Base-by-base conservation (phyloP, 2,113 vertebrate genomes). In the Engystomops pustulosus region DNA sequence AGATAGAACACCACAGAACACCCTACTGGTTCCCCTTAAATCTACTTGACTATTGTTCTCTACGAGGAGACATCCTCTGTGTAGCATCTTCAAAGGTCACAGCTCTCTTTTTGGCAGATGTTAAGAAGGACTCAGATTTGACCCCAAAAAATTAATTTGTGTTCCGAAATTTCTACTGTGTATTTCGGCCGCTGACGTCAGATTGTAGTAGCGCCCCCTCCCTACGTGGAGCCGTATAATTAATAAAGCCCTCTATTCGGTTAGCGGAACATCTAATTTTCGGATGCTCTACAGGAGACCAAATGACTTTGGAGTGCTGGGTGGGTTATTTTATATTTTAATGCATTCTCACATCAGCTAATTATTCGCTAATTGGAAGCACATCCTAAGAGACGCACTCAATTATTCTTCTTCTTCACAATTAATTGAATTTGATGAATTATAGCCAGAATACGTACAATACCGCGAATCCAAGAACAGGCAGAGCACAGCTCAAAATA, bases 361-460 rank as follows among this genome's bases (percentile, higher is more conserved):
- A 77, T 85, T 78, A 85, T 70, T 79, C 36, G 18, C 23, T 85
- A 85, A 85, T 79, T 85, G 32, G 83, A 70, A 41, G 36, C 23
- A 17, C 45, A 60, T 70, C 62, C 67, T 36, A 6, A n/a, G 65
- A 70, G 83, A 70, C 23, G 12, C 25, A 70, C 30, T 77, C 70
- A 55, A 79, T 84, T 78, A 78, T 78, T 84, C n/a, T 27, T n/a
- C 38, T 9, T 47, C 47, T 79, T 55, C 62, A 70, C 44, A 69
- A 79, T 58, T 85, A 79, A 85, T 85, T 70, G 74, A 69, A 60
- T 79, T 78, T 41, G 47, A 55, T 70, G 65, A 65, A 69, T 68
- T 78, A 41, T 47, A 32, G 70, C 17, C 38, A 62, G 53, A 82
- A 74, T 51, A 3, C 17, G 2, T 9, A 82, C 80, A 74, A 74